Conservation (phyloP, 2,797 vertebrate species). For the Sebastes melanostomus region DNA sequence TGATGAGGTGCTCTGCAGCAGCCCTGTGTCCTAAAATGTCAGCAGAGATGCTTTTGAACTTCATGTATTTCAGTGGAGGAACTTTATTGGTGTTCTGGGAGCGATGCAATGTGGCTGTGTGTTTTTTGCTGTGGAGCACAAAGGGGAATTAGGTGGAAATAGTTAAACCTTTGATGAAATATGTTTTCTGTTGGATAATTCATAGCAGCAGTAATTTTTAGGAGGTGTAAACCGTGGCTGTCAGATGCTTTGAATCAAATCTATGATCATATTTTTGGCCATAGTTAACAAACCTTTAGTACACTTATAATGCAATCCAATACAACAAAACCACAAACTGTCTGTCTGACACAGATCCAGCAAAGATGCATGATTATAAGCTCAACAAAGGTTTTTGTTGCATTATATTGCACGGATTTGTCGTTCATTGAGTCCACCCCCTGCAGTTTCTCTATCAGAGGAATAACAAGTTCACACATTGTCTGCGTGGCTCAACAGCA, state of each 20-base stretch:
- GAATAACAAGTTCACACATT: slow-evolving; percentile 2
- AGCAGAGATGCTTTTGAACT: too few species aligned
- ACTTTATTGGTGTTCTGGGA: too few species aligned
- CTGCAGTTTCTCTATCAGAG: slow-evolving; percentile 8
- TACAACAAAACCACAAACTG: neutral
- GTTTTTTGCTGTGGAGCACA: neutral
- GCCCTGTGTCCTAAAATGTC: too few species aligned
- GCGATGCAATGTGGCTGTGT: neutral
- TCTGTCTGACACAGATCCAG: neutral
- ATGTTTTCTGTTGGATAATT: too few species aligned
- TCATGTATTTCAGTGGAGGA: too few species aligned
- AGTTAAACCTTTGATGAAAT: neutral
- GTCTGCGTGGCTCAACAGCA: slow-evolving; percentile 1
- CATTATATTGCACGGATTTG: neutral
- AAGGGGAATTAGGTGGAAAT: neutral
- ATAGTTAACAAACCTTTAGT: too few species aligned
- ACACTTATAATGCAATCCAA: neutral
- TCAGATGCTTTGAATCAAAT: neutral
- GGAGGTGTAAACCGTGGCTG: neutral
- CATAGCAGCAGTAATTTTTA: neutral
- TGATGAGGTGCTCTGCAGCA: too few species aligned
- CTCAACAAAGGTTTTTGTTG: neutral
- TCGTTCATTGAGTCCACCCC: neutral
- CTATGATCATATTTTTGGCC: too few species aligned
- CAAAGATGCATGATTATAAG: neutral